phyloP scores from a whole-genome alignment of 2,797 vertebrate species.

The Chaenodraco wilsoni region DNA sequence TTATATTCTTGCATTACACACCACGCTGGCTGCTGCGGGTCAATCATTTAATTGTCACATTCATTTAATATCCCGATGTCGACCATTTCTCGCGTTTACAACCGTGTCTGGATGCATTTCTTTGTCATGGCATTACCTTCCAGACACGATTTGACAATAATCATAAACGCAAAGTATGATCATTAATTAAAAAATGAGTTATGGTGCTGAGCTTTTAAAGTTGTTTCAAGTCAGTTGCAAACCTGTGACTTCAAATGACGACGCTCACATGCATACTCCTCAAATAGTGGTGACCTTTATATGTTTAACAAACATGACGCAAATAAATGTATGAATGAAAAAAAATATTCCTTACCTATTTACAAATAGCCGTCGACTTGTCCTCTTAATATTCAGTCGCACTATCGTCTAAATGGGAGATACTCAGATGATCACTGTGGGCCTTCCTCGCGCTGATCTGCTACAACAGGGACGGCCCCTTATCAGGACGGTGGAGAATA shows the following conservation, averaged over 20 bases:
- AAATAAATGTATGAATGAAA: neutral
- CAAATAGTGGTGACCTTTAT: constrained; percentile 61
- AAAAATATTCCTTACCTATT: constrained; percentile 74
- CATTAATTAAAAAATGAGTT: neutral
- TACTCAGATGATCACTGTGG: constrained; percentile 79
- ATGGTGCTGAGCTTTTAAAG: neutral
- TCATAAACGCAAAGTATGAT: neutral
- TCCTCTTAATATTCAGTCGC: constrained; percentile 74
- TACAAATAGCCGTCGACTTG: constrained; percentile 68
- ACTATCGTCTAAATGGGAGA: constrained; percentile 73
- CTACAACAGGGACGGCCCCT: constrained; percentile 81
- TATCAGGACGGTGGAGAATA: constrained; percentile 73
- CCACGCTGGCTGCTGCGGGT: constrained; percentile 40
- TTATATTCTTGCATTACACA: neutral
- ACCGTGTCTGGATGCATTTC: neutral
- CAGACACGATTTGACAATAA: neutral
- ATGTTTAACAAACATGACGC: neutral
- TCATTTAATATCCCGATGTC: constrained; percentile 17
- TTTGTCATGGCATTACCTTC: neutral
- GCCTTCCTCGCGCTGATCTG: constrained; percentile 82
- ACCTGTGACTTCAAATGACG: constrained; percentile 36
- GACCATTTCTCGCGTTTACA: constrained; percentile 21
- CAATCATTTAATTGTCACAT: constrained; percentile 27
- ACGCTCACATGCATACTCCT: constrained; percentile 41
- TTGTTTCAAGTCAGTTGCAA: constrained; percentile 11